A percentile compares a stretch with the other conserved stretches of the same genome.
Evolutionary conservation across 2,797 vertebrate species (phyloP).

Genomic region (Sebastes diploproa): DNA sequence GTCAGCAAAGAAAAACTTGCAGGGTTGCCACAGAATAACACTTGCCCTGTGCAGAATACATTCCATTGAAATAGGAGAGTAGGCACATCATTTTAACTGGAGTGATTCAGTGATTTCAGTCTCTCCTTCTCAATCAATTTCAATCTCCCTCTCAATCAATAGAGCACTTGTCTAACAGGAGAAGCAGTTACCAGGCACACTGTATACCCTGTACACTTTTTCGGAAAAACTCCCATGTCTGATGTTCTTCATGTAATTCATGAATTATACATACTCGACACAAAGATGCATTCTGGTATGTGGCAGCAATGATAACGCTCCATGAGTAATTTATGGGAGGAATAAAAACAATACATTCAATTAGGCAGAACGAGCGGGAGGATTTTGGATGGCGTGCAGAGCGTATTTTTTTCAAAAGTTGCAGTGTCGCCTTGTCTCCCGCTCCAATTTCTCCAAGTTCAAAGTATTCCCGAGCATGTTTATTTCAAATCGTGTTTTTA

Average conservation of each 20-base stretch:
- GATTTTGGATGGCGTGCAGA: not conserved
- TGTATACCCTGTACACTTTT: constrained; percentile 7
- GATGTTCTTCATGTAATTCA: constrained; percentile 12
- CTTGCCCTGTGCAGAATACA: constrained; percentile 7
- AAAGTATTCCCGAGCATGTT: not conserved
- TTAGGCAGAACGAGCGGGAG: not conserved
- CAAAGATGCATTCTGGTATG: constrained; percentile 2
- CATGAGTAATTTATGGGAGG: not conserved
- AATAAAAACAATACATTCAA: not conserved
- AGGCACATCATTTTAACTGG: constrained; percentile 30
- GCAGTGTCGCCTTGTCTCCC: not conserved
- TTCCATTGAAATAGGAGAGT: constrained; percentile 19
- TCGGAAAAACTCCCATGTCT: constrained; percentile 2
- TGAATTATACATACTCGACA: constrained; percentile 18
- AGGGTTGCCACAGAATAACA: not conserved
- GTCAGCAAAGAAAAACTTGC: not conserved
- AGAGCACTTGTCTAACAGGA: constrained; percentile 36
- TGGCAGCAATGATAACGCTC: not conserved
- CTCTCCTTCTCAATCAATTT: constrained; percentile 57
- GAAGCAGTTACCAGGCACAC: constrained; percentile 1
- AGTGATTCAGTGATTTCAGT: constrained; percentile 57
- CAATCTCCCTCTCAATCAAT: constrained; percentile 65
- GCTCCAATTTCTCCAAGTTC: not conserved
- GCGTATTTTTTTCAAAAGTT: not conserved
- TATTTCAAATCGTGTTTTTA: not conserved